These are phyloP conservation scores for Blastobasis lacticolella DNA, from an alignment of 2,888 invertebrate genomes.

Conservation along the genomic window DNA sequence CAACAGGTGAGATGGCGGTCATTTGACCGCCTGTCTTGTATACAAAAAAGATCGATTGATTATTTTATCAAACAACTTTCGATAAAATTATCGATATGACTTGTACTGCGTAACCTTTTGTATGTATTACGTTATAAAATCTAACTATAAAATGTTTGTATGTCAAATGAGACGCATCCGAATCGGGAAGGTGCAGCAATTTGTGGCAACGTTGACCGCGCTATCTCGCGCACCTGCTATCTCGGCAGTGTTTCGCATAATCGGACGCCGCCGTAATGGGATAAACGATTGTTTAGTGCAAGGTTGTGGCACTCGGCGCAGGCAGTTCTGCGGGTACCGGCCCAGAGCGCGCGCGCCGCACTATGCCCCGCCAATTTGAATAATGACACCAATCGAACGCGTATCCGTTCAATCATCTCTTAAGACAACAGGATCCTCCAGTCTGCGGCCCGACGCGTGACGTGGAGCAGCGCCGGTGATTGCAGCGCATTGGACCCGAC, in stretches of 20 bases:
- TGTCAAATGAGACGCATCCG: too few relatives aligned
- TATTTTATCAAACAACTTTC: too few relatives aligned
- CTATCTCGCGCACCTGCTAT: slow-evolving; percentile 49
- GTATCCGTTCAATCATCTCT: slow-evolving; percentile 65
- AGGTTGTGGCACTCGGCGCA: slow-evolving; percentile 58
- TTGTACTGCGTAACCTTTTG: too few relatives aligned
- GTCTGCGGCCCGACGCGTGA: slow-evolving; percentile 42
- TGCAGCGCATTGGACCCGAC: too few relatives aligned
- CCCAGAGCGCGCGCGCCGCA: slow-evolving; percentile 31
- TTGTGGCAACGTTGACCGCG: slow-evolving; percentile 45
- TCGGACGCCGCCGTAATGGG: slow-evolving; percentile 64
- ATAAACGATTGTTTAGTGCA: slow-evolving; percentile 66
- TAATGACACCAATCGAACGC: slow-evolving; percentile 66
- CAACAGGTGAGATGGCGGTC: too few relatives aligned
- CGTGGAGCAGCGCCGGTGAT: slow-evolving; percentile 3
- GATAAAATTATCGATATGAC: too few relatives aligned
- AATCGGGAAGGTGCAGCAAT: too few relatives aligned
- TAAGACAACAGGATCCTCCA: slow-evolving; percentile 62
- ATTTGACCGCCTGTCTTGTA: too few relatives aligned
- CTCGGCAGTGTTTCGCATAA: slow-evolving; percentile 48
- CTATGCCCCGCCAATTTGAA: slow-evolving; percentile 58
- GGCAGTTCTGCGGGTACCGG: slow-evolving; percentile 49
- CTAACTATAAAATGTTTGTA: too few relatives aligned
- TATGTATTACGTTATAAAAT: too few relatives aligned
- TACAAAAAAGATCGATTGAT: too few relatives aligned